phyloP scores from a whole-genome alignment of 2,797 vertebrate species.

The Myoxocephalus aenaeus region DNA sequence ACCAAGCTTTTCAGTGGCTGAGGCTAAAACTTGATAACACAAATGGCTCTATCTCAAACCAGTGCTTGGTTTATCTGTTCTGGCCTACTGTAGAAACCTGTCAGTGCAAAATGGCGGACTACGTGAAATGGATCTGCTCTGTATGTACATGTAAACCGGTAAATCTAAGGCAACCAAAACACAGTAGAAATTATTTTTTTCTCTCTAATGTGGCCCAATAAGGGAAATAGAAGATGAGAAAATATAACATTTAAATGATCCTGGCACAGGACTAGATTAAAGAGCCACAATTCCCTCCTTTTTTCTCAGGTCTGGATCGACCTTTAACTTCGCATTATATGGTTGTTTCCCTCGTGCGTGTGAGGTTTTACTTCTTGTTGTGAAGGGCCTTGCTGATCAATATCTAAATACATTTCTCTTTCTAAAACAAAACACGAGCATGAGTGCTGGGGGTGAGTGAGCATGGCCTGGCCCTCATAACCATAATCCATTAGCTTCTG shows the following conservation, averaged over 20 bases:
- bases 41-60: not conserved
- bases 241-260: conserved; percentile 16
- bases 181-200: not conserved
- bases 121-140: not conserved
- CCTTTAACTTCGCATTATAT: conserved; percentile 51
- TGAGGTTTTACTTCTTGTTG: conserved; percentile 40
- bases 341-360: conserved; percentile 22
- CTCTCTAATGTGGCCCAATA: not conserved
- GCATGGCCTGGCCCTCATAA: conserved; percentile 59
- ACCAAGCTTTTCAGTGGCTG: not conserved
- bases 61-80: not conserved
- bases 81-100: not conserved
- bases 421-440: conserved; percentile 51
- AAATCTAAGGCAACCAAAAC: not conserved
- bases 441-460: conserved; percentile 54
- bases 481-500: conserved; percentile 60
- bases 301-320: conserved; percentile 21
- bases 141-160: not conserved
- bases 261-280: conserved; percentile 3
- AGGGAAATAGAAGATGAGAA: not conserved
- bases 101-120: too few species aligned
- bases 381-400: conserved; percentile 39
- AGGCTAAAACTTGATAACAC: not conserved
- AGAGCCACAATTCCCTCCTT: not conserved
- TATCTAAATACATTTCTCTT: conserved; percentile 34